phyloP scores from a whole-genome alignment of 2,797 vertebrate species.

The Chaetophractus vellerosus region DNA sequence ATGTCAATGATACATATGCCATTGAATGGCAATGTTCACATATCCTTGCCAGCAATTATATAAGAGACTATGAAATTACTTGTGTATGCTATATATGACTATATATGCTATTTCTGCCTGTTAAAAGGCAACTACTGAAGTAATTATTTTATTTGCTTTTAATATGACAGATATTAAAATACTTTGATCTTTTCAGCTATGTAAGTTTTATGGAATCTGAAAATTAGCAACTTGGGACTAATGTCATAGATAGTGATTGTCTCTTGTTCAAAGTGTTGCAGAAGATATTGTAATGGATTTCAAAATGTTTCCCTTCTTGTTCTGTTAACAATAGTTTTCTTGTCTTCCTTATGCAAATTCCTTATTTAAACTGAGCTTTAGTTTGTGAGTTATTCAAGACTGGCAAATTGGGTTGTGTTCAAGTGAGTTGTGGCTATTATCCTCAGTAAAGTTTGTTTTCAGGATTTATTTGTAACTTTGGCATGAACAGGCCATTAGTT shows the following conservation, averaged over 20 bases:
- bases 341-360: background rate
- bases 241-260: background rate
- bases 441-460: background rate
- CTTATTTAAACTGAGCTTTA: background rate
- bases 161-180: background rate
- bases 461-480: conserved; percentile 41
- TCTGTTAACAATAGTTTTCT: background rate
- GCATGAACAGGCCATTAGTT: background rate
- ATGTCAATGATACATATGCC: background rate
- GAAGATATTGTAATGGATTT: background rate
- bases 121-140: background rate
- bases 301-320: conserved; percentile 10
- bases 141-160: background rate
- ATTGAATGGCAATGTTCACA: background rate
- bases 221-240: background rate
- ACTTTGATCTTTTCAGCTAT: background rate
- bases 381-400: conserved; percentile 35
- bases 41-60: background rate
- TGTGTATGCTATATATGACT: background rate
- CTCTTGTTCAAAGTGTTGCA: background rate
- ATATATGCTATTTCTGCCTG: background rate
- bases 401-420: background rate
- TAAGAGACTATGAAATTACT: background rate
- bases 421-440: background rate
- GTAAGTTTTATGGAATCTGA: background rate